Base-by-base conservation (phyloP, 2,888 invertebrate genomes). In the Drosophila limbata region DNA sequence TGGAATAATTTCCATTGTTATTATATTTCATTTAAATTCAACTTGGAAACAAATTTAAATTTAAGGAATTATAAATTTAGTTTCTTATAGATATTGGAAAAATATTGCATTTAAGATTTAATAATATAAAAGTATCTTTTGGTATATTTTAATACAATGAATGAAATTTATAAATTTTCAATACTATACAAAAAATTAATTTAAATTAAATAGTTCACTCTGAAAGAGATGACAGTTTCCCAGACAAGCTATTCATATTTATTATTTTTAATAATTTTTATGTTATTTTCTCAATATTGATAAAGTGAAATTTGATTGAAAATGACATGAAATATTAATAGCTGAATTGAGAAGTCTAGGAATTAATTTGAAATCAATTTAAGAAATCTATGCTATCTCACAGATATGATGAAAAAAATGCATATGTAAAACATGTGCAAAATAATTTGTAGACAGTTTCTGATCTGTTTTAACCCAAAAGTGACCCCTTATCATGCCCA, bases 401-500 rank as follows among this genome's bases (percentile, higher is more conserved):
- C 11, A 11, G 19, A 5, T 19, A 19, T 11, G 19, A 42, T n/a
- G 0, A 17, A 13, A 19, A 17, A 10, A 15, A 25, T n/a, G n/a
- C n/a, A 13, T 4, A 21, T 25, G 1, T 5, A 6, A 1, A 35
- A 21, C n/a, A 13, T 50, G 9, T 13, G 13, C 13, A 3, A 19
- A n/a, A 21, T 44, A 3, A 31, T n/a, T 33, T 35, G 1, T 19
- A 33, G 0, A 42, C 10, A n/a, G 19, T 42, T 19, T 10, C 6
- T 4, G 33, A 42, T n/a, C 53, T 39, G 45, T 33, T 48, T 21
- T 13, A 35, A 35, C 33, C 59, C 40, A 45, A 70, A 70, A 70
- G 60, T 72, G 51, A 61, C 56, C 57, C 51, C 17, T 28, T 39
- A 37, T n/a, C 13, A 42, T 47, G 40, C 55, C 67, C n/a, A 57